A percentile compares a stretch with the other conserved stretches of the same genome.
These are phyloP conservation scores for Zalophus californianus DNA, from an alignment of 2,797 vertebrate genomes.

Conservation along the genomic window DNA sequence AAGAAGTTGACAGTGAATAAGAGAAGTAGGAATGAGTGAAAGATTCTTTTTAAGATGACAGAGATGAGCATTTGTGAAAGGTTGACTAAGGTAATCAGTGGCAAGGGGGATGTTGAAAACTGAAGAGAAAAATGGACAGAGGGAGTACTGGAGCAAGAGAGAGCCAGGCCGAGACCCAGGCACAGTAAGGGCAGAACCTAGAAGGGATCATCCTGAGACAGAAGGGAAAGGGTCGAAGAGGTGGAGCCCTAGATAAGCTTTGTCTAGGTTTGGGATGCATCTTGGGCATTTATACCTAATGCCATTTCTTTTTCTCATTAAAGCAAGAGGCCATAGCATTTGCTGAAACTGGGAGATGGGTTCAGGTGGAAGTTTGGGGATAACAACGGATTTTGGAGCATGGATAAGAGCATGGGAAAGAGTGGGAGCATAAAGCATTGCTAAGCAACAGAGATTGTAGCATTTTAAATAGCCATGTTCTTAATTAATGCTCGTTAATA, in stretches of 20 bases:
- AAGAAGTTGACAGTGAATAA: neutral
- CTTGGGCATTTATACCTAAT: neutral
- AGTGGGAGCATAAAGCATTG: no score
- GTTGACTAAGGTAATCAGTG: neutral
- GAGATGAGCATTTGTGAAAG: neutral
- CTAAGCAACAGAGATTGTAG: neutral
- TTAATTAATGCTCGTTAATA: neutral
- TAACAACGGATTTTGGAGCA: neutral
- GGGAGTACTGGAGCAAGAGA: no score
- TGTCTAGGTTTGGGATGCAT: neutral
- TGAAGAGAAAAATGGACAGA: neutral
- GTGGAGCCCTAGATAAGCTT: neutral
- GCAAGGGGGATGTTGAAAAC: neutral
- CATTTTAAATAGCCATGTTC: neutral
- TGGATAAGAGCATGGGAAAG: neutral
- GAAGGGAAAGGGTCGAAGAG: neutral
- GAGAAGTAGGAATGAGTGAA: neutral
- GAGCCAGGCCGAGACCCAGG: neutral
- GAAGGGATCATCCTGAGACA: neutral
- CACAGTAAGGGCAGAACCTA: rapidly evolving
- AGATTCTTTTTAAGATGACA: neutral
- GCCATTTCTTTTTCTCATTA: neutral
- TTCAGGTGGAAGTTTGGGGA: neutral
- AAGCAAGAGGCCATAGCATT: neutral
- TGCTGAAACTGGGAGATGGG: neutral